Evolutionary conservation across 2,797 vertebrate genomes (phyloP).

Genomic region (Mastacembelus armatus): DNA sequence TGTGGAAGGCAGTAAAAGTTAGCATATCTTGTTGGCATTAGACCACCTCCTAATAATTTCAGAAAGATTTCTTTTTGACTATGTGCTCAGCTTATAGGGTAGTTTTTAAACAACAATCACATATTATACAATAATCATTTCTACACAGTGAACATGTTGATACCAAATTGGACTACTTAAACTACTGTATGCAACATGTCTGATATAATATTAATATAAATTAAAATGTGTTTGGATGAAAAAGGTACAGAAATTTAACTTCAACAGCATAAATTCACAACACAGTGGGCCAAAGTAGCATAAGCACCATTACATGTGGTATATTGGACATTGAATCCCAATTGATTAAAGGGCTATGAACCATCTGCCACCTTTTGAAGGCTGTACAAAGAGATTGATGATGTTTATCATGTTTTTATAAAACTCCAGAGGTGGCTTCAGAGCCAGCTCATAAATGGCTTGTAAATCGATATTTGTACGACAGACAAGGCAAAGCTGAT

Average conservation of each 20-base stretch:
- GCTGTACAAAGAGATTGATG: conserved; percentile 78
- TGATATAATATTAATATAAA: conserved; percentile 3
- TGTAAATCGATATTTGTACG: conserved; percentile 75
- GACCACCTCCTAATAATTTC: too few relatives aligned
- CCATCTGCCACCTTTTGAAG: conserved; percentile 77
- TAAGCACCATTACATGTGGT: conserved; percentile 53
- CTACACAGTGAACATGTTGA: background rate
- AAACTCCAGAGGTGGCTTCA: conserved; percentile 71
- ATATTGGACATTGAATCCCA: conserved; percentile 56
- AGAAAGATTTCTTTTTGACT: too few relatives aligned
- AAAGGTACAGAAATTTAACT: conserved; percentile 43
- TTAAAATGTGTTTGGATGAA: conserved; percentile 25
- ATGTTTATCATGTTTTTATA: conserved; percentile 79
- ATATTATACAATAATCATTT: conserved; percentile 1
- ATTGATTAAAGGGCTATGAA: conserved; percentile 75
- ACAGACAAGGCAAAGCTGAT: conserved; percentile 75
- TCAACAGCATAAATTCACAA: conserved; percentile 36
- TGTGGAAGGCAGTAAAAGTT: too few relatives aligned
- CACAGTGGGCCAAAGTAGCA: conserved; percentile 49
- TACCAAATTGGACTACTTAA: background rate
- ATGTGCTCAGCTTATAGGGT: too few relatives aligned
- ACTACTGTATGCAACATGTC: background rate
- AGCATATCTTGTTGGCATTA: too few relatives aligned
- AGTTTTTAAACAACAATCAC: conserved; percentile 11
- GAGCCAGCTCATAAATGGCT: conserved; percentile 73